Evolutionary conservation across 2,888 invertebrate species (phyloP).

Genomic region (Homarus gammarus): DNA sequence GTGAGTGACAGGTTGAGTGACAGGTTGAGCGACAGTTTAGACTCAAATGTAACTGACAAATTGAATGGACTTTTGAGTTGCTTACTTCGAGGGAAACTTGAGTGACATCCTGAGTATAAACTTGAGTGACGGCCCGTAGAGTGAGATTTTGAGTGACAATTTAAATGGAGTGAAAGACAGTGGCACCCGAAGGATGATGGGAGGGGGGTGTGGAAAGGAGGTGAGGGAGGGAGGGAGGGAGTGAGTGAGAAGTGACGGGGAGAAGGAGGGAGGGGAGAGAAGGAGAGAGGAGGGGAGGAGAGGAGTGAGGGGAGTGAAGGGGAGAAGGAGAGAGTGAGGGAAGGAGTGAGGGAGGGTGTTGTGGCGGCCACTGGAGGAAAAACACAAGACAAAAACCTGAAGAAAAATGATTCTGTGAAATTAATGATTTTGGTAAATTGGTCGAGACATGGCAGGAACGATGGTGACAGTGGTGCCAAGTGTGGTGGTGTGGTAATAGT

Average conservation of each 20-base stretch:
- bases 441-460: slow-evolving; percentile 31
- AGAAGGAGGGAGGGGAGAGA: not conserved
- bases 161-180: too few species aligned
- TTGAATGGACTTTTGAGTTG: too few species aligned
- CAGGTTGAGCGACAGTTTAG: too few species aligned
- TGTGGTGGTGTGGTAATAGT: not conserved
- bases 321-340: not conserved
- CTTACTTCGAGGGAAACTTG: too few species aligned
- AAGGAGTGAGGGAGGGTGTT: not conserved
- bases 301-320: not conserved
- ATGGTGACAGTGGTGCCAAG: not conserved
- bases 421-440: slow-evolving; percentile 51
- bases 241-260: too few species aligned
- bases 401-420: slow-evolving; percentile 44
- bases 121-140: too few species aligned
- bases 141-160: too few species aligned
- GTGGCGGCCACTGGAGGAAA: not conserved
- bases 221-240: not conserved
- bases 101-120: too few species aligned
- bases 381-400: slow-evolving; percentile 3
- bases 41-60: too few species aligned
- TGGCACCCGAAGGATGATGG: too few species aligned
- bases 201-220: not conserved
- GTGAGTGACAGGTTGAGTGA: too few species aligned
- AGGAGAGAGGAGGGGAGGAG: not conserved